Evolutionary conservation across 2,113 vertebrate species (phyloP).

Genomic region (Notiomystis cincta): DNA sequence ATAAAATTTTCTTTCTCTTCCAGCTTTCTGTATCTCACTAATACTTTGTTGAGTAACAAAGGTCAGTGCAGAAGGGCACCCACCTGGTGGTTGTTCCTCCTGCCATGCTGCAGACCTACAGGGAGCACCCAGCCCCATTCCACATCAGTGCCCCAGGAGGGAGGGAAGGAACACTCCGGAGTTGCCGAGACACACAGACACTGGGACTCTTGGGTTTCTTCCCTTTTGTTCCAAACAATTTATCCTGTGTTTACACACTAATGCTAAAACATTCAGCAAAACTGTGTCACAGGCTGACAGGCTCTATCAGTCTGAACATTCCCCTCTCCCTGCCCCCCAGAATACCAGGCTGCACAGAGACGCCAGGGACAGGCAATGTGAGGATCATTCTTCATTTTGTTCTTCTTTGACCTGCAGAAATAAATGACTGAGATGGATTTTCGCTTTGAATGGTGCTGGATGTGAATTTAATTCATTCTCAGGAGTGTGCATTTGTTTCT

Average conservation of each 20-base stretch:
- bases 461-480: slow-evolving; percentile 20
- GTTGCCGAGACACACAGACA: background rate
- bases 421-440: background rate
- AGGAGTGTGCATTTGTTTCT: slow-evolving; percentile 48
- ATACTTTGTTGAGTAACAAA: background rate
- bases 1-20: background rate
- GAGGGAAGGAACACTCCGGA: background rate
- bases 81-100: background rate
- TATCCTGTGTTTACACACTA: background rate
- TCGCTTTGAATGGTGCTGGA: background rate
- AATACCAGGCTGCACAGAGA: background rate
- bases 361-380: background rate
- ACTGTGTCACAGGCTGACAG: background rate
- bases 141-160: rapidly evolving
- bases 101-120: background rate
- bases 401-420: slow-evolving; percentile 18
- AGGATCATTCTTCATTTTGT: slow-evolving; percentile 20
- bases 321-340: background rate
- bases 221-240: background rate
- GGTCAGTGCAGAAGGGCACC: background rate
- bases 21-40: background rate
- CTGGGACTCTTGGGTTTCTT: background rate
- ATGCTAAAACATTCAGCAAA: background rate
- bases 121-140: background rate
- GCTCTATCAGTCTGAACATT: background rate